Base-by-base conservation (phyloP, 1,140 invertebrate genomes). In the Drosophila tsacasi region DNA sequence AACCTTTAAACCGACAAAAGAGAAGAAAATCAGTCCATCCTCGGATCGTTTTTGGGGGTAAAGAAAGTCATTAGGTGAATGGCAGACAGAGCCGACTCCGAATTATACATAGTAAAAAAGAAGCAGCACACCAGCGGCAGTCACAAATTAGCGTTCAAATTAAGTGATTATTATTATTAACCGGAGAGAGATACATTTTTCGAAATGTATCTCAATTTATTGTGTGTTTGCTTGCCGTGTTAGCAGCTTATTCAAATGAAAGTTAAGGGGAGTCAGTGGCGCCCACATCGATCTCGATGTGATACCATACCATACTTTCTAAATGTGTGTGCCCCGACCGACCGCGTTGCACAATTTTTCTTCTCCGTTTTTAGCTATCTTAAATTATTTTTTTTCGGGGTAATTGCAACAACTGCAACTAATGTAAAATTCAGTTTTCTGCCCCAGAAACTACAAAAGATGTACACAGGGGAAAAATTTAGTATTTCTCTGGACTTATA, bases 81-180 rank as follows among this genome's bases (percentile, higher is more conserved):
- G 69, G 62, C 10, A n/a, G 30, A 35, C 17, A 47, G 59, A 25
- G 19, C n/a, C n/a, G 27, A 54, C 19, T 3, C 21, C 17, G 42
- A 44, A 25, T 13, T 52, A 44, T 44, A 44, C 40, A 50, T 12
- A 10, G 49, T 52, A 13, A 17, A 32, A 15, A 32, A 52, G 46
- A 54, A 47, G 58, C 58, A 27, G 40, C 54, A 27, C n/a, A 27
- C n/a, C 54, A 47, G 40, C 47, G 35, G 64, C 27, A 64, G 73
- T 58, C 65, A 73, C 69, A 84, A 90, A 89, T 90, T 89, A 85
- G 81, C 76, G 81, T 81, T 90, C 65, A 81, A 90, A 89, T 89
- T 89, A 89, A 89, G 84, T 90, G 85, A 89, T 89, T 89, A 90
- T 89, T 83, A 85, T 89, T 87, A 86, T 85, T 71, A 78, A 57